phyloP scores from a whole-genome alignment of 2,888 invertebrate species.

The Frankliniella intonsa region DNA sequence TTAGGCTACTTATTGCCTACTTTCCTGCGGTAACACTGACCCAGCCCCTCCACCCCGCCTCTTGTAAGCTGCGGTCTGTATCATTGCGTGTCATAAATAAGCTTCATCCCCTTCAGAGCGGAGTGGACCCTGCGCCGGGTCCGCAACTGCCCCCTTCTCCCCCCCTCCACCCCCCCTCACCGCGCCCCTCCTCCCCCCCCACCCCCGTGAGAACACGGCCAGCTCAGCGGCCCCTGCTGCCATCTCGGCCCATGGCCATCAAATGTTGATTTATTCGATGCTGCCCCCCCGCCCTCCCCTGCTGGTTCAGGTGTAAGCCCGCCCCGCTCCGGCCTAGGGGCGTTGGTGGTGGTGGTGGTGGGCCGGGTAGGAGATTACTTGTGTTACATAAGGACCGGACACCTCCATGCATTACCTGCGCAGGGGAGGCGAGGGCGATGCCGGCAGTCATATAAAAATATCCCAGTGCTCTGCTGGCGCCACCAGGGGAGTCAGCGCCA shows the following conservation, averaged over 20 bases:
- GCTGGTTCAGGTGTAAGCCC: not conserved
- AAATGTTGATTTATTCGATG: not conserved
- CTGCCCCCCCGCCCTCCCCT: not conserved
- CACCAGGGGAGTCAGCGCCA: too few species aligned
- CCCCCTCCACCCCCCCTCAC: not conserved
- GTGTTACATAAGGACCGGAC: not conserved
- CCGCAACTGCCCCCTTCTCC: not conserved
- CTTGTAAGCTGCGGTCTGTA: not conserved
- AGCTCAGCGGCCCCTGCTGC: not conserved
- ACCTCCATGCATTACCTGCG: not conserved
- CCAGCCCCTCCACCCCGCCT: too few species aligned
- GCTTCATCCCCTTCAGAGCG: not conserved
- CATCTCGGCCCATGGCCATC: not conserved
- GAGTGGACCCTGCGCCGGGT: not conserved
- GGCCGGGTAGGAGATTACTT: not conserved
- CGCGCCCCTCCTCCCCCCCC: not conserved
- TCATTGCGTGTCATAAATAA: not conserved
- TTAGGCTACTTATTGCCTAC: not conserved
- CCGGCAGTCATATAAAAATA: too few species aligned
- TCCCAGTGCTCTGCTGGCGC: too few species aligned
- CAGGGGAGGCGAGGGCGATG: too few species aligned
- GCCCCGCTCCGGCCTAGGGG: not conserved
- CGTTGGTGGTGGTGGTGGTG: not conserved
- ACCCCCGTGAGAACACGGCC: too few species aligned
- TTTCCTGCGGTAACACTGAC: not conserved